A percentile compares a stretch with the other conserved stretches of the same genome.
Conservation (phyloP, 2,888 invertebrate genomes). For the Tolmerus cingulatus region DNA sequence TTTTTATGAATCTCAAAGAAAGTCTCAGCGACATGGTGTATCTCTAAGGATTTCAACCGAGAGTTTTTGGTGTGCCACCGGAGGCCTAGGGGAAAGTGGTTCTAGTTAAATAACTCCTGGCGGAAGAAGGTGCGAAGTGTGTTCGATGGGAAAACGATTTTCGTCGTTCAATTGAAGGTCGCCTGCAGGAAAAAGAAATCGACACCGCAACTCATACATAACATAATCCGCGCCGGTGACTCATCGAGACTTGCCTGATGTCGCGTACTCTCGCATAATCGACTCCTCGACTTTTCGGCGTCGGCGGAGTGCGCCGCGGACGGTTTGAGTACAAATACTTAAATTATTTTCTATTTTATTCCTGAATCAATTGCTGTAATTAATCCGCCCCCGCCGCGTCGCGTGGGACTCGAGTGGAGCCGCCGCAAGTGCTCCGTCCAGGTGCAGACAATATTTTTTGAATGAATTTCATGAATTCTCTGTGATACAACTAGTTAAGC, state of each 20-base stretch:
- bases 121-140: neutral
- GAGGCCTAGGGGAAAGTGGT: neutral
- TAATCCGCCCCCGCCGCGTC: neutral
- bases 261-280: neutral
- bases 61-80: neutral
- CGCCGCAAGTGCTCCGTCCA: neutral
- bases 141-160: neutral
- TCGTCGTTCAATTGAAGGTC: constrained; percentile 4
- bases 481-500: constrained; percentile 29
- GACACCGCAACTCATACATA: neutral
- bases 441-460: neutral
- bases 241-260: neutral
- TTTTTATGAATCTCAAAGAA: neutral
- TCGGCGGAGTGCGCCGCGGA: neutral
- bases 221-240: constrained; percentile 5
- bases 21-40: neutral
- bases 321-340: constrained; percentile 10
- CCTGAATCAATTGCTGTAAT: constrained; percentile 1
- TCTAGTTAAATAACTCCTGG: neutral
- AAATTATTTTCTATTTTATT: neutral
- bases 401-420: neutral
- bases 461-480: constrained; percentile 1
- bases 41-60: neutral
- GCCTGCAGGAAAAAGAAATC: neutral
- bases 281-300: neutral